Evolutionary conservation across 2,888 invertebrate genomes (phyloP), one percentile per base, ranked within the genome.

Genomic region (Paralinhomoeus sp.): DNA sequence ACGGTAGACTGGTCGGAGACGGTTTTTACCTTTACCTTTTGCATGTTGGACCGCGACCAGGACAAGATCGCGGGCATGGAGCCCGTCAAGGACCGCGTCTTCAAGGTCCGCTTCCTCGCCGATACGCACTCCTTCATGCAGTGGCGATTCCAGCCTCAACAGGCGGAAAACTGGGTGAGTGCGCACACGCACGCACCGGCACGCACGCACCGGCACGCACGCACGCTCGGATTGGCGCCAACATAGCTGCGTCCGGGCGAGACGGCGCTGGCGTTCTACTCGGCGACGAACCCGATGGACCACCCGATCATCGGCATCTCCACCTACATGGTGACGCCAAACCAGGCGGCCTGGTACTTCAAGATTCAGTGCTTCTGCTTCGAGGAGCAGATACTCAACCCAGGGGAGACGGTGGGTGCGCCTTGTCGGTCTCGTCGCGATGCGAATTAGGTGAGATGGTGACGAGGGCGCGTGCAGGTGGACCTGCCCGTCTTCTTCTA

Each of bases 351-450:
- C 13, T 81, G 80, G 57, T 97, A 99, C 70, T 93, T 93, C 67
- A 99, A 99, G 71, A 97, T 99, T 54, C 93, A 97, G 68, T 99
- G 97, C 65, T 99, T 99, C 64, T 99, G 97, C 64, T 99, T 99
- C 64, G 97, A 99, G 64, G 97, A 99, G 62, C 97, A 99, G 63
- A 78, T 80, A 62, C 69, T 99, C 2, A 91, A 91, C 67, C 89
- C 97, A 1, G 78, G 82, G 61, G 93, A 97, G 69, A 78, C 89
- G 72, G 85, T 84, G 65, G n/a, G n/a, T n/a, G n/a, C n/a, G n/a
- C n/a, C n/a, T n/a, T n/a, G n/a, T n/a, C n/a, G n/a, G n/a, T n/a
- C n/a, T n/a, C n/a, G n/a, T n/a, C n/a, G n/a, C n/a, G n/a, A n/a
- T n/a, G n/a, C n/a, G n/a, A n/a, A n/a, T n/a, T n/a, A n/a, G n/a